phyloP scores from a whole-genome alignment of 2,113 vertebrate genomes.

The Bubalus kerabau region DNA sequence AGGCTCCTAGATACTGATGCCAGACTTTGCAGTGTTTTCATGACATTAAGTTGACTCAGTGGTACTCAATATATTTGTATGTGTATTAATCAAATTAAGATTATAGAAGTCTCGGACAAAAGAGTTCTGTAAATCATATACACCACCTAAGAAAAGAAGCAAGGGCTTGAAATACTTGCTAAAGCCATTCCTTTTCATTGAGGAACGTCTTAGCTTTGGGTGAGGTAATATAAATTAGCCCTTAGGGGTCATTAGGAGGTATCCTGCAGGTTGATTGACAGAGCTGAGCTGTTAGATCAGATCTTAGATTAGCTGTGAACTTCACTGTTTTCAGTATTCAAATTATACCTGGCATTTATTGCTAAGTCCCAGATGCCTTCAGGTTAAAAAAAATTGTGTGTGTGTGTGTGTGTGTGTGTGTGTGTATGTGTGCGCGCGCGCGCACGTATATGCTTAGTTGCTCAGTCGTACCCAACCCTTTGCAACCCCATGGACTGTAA shows the following conservation, averaged over 20 bases:
- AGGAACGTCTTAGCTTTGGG: not conserved
- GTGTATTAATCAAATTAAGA: not conserved
- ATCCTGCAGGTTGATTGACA: conserved; percentile 5
- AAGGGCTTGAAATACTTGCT: not conserved
- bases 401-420: not conserved
- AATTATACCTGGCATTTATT: conserved; percentile 65
- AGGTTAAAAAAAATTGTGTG: conserved; percentile 16
- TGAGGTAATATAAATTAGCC: not conserved
- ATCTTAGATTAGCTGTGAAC: conserved; percentile 31
- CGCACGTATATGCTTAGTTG: not conserved
- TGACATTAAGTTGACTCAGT: not conserved
- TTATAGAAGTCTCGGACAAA: not conserved
- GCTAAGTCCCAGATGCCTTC: conserved; percentile 63
- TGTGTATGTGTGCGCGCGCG: no score
- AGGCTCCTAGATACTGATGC: not conserved
- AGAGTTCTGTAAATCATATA: not conserved
- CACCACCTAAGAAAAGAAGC: not conserved
- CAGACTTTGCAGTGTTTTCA: not conserved
- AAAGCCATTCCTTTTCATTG: not conserved
- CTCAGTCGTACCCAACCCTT: not conserved
- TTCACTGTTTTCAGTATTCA: conserved; percentile 55
- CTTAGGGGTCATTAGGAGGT: conserved; percentile 43
- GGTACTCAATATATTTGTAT: not conserved
- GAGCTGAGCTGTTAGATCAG: conserved; percentile 53
- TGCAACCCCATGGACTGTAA: not conserved